A percentile compares a stretch with the other conserved stretches of the same genome.
Conservation (phyloP, 2,888 invertebrate genomes). For the Lacanobia wlatinum region DNA sequence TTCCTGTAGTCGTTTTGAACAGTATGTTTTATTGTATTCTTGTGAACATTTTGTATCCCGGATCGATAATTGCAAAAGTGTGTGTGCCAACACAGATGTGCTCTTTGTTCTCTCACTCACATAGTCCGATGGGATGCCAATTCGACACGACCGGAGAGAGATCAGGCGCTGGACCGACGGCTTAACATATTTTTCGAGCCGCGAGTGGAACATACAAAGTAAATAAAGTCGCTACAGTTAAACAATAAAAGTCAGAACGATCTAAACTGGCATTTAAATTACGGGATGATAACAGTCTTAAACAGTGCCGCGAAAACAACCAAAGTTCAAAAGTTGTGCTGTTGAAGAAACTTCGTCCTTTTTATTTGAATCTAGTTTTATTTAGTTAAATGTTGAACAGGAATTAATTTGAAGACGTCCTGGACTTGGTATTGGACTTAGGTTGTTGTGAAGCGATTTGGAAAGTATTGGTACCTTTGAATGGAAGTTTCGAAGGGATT, state of each 20-base stretch:
- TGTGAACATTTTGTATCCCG: neutral
- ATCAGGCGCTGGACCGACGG: neutral
- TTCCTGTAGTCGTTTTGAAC: conserved; percentile 10
- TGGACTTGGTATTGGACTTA: conserved; percentile 33
- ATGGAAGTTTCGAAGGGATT: conserved; percentile 10
- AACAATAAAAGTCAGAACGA: conserved; percentile 19
- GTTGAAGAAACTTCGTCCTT: conserved; percentile 46
- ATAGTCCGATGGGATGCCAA: neutral
- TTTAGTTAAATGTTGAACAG: conserved; percentile 48
- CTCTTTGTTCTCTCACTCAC: neutral
- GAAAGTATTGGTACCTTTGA: conserved; percentile 23
- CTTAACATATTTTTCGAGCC: neutral
- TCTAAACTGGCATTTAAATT: conserved; percentile 35
- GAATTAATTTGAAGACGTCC: conserved; percentile 55
- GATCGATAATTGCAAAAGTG: no score
- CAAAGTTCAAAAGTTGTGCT: conserved; percentile 46
- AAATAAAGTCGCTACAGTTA: neutral
- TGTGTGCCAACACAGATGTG: neutral
- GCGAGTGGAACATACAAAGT: neutral
- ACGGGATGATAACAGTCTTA: conserved; percentile 33
- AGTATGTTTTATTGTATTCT: conserved; percentile 3
- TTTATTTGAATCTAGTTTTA: conserved; percentile 60
- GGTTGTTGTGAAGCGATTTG: conserved; percentile 27
- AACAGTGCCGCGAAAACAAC: conserved; percentile 48
- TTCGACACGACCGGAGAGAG: neutral